Evolutionary conservation across 2,888 invertebrate genomes (phyloP).

Genomic region (Cenopis cana): DNA sequence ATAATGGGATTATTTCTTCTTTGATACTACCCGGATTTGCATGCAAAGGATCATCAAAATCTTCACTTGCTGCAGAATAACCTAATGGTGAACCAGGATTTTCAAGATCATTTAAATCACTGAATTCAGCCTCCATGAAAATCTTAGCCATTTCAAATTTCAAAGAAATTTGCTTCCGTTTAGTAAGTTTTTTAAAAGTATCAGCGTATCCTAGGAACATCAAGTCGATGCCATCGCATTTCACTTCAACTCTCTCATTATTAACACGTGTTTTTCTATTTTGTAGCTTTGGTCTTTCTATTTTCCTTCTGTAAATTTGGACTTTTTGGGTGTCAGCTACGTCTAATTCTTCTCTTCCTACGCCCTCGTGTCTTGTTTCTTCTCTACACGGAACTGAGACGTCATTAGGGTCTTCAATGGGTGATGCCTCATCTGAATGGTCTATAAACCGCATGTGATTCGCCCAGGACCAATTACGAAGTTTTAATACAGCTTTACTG

Average conservation of each 20-base stretch:
- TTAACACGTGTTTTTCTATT: background rate
- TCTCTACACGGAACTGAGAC: background rate
- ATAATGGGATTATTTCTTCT: background rate
- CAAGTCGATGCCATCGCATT: background rate
- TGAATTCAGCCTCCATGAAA: background rate
- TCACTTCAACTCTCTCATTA: background rate
- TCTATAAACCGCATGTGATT: background rate
- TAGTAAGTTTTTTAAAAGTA: background rate
- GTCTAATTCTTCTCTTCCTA: background rate
- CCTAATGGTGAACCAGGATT: background rate
- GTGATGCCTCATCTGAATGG: background rate
- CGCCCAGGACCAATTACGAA: background rate
- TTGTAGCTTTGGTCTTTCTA: background rate
- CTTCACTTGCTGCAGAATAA: background rate
- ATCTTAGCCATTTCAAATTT: background rate
- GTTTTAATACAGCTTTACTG: background rate
- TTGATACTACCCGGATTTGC: background rate
- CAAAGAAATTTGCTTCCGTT: background rate
- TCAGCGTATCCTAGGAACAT: background rate
- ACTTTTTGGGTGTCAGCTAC: background rate
- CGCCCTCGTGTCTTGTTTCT: background rate
- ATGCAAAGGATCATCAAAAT: background rate
- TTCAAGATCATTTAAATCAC: background rate
- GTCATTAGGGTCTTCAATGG: background rate
- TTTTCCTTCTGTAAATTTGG: background rate